These are phyloP conservation scores for Thymallus thymallus DNA, from an alignment of 2,113 vertebrate species.

Conservation along the genomic window DNA sequence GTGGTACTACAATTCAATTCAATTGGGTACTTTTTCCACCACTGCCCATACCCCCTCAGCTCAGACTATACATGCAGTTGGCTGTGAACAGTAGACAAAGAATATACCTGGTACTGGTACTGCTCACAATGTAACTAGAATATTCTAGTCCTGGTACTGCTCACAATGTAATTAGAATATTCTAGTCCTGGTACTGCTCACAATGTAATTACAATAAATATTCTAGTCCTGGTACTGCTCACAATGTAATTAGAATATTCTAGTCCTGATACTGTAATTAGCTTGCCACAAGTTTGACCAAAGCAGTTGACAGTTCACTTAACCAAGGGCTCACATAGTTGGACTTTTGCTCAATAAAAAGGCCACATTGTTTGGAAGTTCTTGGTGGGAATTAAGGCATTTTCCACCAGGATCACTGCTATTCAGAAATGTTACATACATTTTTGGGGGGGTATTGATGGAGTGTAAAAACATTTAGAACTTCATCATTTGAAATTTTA, in stretches of 20 bases:
- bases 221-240: constrained; percentile 23
- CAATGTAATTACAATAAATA: too few relatives aligned
- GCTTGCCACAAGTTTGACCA: constrained; percentile 21
- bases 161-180: constrained; percentile 32
- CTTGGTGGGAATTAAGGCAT: constrained; percentile 6
- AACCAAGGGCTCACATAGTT: constrained; percentile 22
- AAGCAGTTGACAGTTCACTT: constrained; percentile 31
- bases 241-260: too few relatives aligned
- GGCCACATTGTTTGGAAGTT: constrained; percentile 26
- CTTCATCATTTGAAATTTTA: too few relatives aligned
- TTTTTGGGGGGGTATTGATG: too few relatives aligned
- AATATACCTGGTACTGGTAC: constrained; percentile 20
- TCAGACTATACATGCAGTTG: not conserved
- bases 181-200: constrained; percentile 26
- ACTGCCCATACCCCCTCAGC: too few relatives aligned
- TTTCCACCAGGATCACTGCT: not conserved
- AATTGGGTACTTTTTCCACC: too few relatives aligned
- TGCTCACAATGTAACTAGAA: too few relatives aligned
- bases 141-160: constrained; percentile 19
- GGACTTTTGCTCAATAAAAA: constrained; percentile 20
- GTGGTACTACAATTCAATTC: too few relatives aligned
- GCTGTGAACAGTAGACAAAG: constrained; percentile 31
- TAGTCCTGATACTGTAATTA: constrained; percentile 22
- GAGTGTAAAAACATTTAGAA: too few relatives aligned
- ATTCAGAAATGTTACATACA: too few relatives aligned